Evolutionary conservation across 2,113 vertebrate genomes (phyloP).

Genomic region (Heterocephalus glaber): DNA sequence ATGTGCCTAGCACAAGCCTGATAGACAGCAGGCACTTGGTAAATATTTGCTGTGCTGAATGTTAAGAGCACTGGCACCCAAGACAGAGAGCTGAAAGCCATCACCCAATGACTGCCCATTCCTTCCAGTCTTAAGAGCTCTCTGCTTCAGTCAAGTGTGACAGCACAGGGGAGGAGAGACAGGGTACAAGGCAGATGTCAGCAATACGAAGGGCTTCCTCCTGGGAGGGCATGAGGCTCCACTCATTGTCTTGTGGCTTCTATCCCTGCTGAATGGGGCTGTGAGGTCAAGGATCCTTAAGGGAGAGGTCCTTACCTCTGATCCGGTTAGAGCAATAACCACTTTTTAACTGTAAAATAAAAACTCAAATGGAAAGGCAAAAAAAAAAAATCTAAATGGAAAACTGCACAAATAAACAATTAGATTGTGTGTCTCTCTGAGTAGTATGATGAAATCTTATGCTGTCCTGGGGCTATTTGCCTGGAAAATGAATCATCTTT

Average conservation of each 20-base stretch:
- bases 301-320: constrained; percentile 85
- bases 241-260: constrained; percentile 78
- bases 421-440: not conserved
- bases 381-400: too few species aligned
- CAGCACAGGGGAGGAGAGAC: constrained; percentile 60
- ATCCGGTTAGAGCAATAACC: constrained; percentile 89
- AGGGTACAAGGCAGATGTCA: constrained; percentile 54
- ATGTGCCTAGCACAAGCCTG: constrained; percentile 49
- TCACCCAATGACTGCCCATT: constrained; percentile 50
- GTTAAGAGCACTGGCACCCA: not conserved
- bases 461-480: not conserved
- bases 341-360: constrained; percentile 88
- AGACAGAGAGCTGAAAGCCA: constrained; percentile 67
- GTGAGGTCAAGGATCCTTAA: constrained; percentile 80
- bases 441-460: not conserved
- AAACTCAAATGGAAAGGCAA: constrained; percentile 84
- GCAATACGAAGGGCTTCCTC: constrained; percentile 73
- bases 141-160: constrained; percentile 49
- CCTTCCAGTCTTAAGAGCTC: constrained; percentile 66
- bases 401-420: not conserved
- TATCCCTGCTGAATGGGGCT: constrained; percentile 83
- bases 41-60: constrained; percentile 42
- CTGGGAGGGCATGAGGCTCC: constrained; percentile 68
- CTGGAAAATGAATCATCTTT: not conserved
- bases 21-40: constrained; percentile 51